Percentiles rank a stretch among this genome's conserved stretches.
phyloP scores from a whole-genome alignment of 30 jellyfish, hydroid and myxozoan species.

The Morbakka virulenta region DNA sequence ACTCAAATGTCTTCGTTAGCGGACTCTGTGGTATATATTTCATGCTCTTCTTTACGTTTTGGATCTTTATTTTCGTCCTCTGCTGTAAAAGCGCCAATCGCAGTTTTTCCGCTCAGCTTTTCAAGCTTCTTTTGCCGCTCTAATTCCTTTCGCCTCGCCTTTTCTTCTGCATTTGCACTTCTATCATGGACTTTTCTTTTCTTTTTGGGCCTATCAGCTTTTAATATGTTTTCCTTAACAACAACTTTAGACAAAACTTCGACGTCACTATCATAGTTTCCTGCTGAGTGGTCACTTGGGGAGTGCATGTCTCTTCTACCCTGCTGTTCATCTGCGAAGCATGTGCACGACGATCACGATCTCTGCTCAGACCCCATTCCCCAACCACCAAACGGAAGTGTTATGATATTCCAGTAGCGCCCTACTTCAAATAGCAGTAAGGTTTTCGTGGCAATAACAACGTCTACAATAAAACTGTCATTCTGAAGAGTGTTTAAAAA shows the following conservation, averaged over 20 bases:
- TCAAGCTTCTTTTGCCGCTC: slow-evolving; percentile 61
- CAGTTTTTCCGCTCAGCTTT: slow-evolving; percentile 60
- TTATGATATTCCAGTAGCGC: too few relatives aligned
- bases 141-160: slow-evolving; percentile 74
- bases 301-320: slow-evolving; percentile 16
- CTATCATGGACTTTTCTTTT: slow-evolving; percentile 52
- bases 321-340: slow-evolving; percentile 70
- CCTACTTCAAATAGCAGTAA: too few relatives aligned
- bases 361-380: slow-evolving; percentile 62
- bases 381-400: too few relatives aligned
- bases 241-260: slow-evolving; percentile 54
- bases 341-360: slow-evolving; percentile 62
- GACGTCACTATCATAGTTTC: slow-evolving; percentile 40
- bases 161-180: slow-evolving; percentile 61
- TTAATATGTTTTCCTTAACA: slow-evolving; percentile 44
- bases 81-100: slow-evolving; percentile 14
- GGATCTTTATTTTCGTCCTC: neutral
- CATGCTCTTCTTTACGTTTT: neutral
- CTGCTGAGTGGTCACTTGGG: slow-evolving; percentile 36
- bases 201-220: slow-evolving; percentile 77
- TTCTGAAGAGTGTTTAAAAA: too few relatives aligned
- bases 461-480: too few relatives aligned
- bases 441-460: too few relatives aligned
- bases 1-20: neutral
- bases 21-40: neutral